phyloP scores from a whole-genome alignment of 30 jellyfish, hydroid and myxozoan species.

The Mastigias papua region DNA sequence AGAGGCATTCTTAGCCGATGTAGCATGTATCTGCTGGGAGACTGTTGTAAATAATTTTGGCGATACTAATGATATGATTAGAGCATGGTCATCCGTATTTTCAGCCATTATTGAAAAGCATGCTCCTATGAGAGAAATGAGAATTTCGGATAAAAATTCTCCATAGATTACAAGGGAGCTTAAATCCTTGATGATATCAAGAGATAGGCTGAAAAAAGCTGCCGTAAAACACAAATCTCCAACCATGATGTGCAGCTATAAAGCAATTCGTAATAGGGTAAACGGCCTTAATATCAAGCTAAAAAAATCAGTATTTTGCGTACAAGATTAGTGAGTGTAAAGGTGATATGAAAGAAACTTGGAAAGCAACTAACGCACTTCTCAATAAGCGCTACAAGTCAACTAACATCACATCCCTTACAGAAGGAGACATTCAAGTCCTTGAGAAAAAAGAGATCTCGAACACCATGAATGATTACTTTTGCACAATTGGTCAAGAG shows the following conservation, averaged over 20 bases:
- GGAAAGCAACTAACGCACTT: neutral
- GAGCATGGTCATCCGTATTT: constrained; percentile 10
- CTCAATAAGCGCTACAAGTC: neutral
- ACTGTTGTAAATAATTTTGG: neutral
- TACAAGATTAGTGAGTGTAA: neutral
- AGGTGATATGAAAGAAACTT: neutral
- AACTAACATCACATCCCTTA: neutral
- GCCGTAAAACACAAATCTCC: constrained; percentile 10
- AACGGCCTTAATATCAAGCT: neutral
- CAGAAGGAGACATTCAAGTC: neutral
- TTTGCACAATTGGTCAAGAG: neutral
- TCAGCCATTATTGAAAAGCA: constrained; percentile 21
- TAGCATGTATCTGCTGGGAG: constrained; percentile 7
- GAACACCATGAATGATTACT: neutral
- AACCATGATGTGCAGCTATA: constrained; percentile 16
- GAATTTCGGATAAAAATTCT: constrained; percentile 25
- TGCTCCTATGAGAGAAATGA: constrained; percentile 38
- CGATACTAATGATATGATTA: neutral
- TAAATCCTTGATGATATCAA: neutral
- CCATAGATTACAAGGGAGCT: constrained; percentile 27
- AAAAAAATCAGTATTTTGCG: neutral
- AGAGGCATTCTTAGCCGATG: constrained; percentile 13
- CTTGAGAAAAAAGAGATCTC: neutral
- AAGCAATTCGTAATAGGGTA: neutral
- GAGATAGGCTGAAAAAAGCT: constrained; percentile 19